Evolutionary conservation across 2,797 vertebrate species (phyloP).

Genomic region (Hippopotamyrus pictus): DNA sequence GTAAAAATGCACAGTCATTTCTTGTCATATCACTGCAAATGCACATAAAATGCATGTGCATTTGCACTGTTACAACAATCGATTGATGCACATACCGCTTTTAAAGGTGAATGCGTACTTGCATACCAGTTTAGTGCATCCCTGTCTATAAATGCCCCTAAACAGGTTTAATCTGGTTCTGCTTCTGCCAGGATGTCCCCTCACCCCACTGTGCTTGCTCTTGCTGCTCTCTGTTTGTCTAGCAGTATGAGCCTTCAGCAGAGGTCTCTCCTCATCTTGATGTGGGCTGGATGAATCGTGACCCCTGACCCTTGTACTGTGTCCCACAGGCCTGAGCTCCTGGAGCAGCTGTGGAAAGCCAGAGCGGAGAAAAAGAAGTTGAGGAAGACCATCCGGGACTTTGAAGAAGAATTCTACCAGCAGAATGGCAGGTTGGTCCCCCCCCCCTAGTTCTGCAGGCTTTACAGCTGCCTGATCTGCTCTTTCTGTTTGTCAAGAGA

Average conservation of each 20-base stretch:
- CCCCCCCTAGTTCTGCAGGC: not conserved
- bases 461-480: not conserved
- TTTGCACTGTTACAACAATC: not conserved
- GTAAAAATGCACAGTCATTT: not conserved
- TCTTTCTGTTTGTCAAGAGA: not conserved
- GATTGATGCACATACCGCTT: not conserved
- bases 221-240: not conserved
- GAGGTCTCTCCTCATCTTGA: not conserved
- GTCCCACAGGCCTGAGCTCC: constrained; percentile 81
- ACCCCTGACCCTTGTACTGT: not conserved
- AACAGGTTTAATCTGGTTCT: not conserved
- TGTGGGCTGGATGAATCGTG: not conserved
- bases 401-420: constrained; percentile 92
- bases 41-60: not conserved
- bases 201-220: not conserved
- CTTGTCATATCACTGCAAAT: not conserved
- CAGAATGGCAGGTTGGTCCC: constrained; percentile 86
- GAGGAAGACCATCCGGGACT: constrained; percentile 84
- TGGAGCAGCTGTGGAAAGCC: constrained; percentile 97
- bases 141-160: not conserved
- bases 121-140: not conserved
- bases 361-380: constrained; percentile 94
- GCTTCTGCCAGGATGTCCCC: not conserved
- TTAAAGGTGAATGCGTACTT: not conserved
- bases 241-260: not conserved